Evolutionary conservation across 1,140 invertebrate species (phyloP).

Genomic region (Neodiprion pinetum): DNA sequence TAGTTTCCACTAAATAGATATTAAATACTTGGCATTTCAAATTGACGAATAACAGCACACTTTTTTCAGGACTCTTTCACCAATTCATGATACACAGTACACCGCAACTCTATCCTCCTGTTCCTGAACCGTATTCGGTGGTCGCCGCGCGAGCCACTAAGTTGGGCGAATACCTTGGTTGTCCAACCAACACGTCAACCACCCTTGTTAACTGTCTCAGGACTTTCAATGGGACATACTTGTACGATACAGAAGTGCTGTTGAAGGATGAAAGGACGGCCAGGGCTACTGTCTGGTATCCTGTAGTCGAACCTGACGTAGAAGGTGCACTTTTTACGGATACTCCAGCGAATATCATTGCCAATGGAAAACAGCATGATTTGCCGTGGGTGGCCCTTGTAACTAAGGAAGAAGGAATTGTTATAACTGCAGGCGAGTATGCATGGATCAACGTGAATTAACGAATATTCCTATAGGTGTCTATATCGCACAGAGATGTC

Average conservation of each 20-base stretch:
- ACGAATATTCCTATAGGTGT: no score
- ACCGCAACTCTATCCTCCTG: not conserved
- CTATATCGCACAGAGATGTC: no score
- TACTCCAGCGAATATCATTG: not conserved
- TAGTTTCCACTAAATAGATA: not conserved
- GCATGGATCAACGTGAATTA: not conserved
- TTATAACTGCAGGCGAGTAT: no score
- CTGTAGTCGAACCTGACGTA: not conserved
- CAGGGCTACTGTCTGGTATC: not conserved
- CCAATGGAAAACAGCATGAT: not conserved
- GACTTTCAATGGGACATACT: not conserved
- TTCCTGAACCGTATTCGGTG: not conserved
- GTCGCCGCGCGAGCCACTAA: not conserved
- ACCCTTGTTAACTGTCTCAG: not conserved
- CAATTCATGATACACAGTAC: not conserved
- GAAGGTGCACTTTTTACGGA: not conserved
- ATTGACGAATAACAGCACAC: no score
- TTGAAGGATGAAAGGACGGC: not conserved
- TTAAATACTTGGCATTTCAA: not conserved
- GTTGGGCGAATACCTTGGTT: not conserved
- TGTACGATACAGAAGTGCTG: not conserved
- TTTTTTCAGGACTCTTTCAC: not conserved
- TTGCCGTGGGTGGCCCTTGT: not conserved
- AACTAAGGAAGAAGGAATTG: no score
- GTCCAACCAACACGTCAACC: not conserved